phyloP scores from a whole-genome alignment of 1,140 invertebrate genomes.

The Coelopa frigida region DNA sequence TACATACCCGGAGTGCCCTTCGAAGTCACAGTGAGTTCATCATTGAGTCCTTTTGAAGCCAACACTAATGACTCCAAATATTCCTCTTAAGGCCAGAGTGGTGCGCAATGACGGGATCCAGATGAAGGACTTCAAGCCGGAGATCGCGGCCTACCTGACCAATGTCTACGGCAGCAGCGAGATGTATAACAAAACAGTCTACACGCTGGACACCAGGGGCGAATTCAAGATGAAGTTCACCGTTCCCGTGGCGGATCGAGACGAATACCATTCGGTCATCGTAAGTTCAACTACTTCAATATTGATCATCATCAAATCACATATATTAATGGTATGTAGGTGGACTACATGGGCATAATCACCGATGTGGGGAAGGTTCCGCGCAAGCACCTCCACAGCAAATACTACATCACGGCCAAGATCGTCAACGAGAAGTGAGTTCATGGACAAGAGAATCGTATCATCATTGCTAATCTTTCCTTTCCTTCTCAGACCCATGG shows the following conservation, averaged over 20 bases:
- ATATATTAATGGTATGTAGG: constrained; percentile 45
- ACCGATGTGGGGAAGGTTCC: constrained; percentile 68
- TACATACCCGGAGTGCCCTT: constrained; percentile 83
- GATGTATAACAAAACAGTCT: constrained; percentile 52
- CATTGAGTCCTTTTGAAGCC: not conserved
- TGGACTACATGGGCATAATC: constrained; percentile 54
- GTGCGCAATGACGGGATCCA: constrained; percentile 68
- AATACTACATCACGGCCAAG: constrained; percentile 67
- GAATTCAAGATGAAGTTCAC: constrained; percentile 63
- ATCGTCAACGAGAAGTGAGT: constrained; percentile 56
- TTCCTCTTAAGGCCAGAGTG: constrained; percentile 56
- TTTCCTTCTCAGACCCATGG: constrained; percentile 47
- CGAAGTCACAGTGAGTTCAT: constrained; percentile 60
- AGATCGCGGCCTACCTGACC: constrained; percentile 56
- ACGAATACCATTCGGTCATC: constrained; percentile 43
- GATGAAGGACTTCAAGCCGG: constrained; percentile 55
- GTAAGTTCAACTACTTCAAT: constrained; percentile 14
- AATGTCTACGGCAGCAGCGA: constrained; percentile 60
- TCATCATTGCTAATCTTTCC: not conserved
- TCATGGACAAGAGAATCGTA: not conserved
- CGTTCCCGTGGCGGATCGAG: constrained; percentile 52
- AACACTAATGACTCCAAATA: too few species aligned
- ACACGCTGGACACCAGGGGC: constrained; percentile 59
- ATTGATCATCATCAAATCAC: too few species aligned
- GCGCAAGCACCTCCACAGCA: constrained; percentile 62